Conservation (phyloP, 2,888 invertebrate genomes). For the Nomada fucata region DNA sequence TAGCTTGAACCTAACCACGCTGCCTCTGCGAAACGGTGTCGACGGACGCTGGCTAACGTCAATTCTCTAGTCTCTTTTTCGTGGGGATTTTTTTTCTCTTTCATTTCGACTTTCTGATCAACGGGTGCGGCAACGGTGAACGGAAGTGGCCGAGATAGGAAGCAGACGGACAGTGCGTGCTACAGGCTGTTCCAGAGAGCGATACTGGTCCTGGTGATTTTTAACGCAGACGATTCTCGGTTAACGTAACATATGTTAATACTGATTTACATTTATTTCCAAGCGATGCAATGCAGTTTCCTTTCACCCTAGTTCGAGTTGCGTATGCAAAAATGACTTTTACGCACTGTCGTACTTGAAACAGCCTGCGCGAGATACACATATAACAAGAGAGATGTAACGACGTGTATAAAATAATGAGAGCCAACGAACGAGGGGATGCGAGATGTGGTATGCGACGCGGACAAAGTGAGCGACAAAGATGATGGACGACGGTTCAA, state of each 20-base stretch:
- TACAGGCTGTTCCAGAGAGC: conserved; percentile 19
- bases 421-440: conserved; percentile 76
- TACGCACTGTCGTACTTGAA: not conserved
- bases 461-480: conserved; percentile 50
- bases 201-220: not conserved
- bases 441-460: conserved; percentile 69
- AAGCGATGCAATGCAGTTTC: not conserved
- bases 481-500: conserved; percentile 24
- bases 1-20: conserved; percentile 62
- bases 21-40: conserved; percentile 14
- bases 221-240: no score
- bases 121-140: conserved; percentile 44
- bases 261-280: no score
- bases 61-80: not conserved
- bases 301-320: no score
- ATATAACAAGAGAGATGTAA: conserved; percentile 17
- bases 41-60: conserved; percentile 40
- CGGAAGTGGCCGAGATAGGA: conserved; percentile 52
- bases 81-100: conserved; percentile 2
- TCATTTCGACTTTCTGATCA: conserved; percentile 1
- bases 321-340: no score
- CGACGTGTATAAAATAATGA: conserved; percentile 63
- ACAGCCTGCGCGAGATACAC: conserved; percentile 26
- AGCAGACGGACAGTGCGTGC: conserved; percentile 53
- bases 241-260: no score